Conservation (phyloP, 1,140 invertebrate genomes). For the roundworm (Caenorhabditis elegans) region WBcel235 BX284604.4:9904001-9904500, state of each 20-base stretch:
- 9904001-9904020: too few relatives aligned
- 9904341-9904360: slow-evolving; percentile 30
- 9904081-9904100: too few relatives aligned
- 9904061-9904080: too few relatives aligned
- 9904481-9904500: slow-evolving; percentile 60
- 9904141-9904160: too few relatives aligned
- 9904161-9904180: too few relatives aligned
- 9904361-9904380: slow-evolving; percentile 12
- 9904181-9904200: too few relatives aligned
- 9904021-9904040: too few relatives aligned
- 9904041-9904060: too few relatives aligned
- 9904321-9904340: slow-evolving; percentile 26
- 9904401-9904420: not conserved
- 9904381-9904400: too few relatives aligned
- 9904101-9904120: too few relatives aligned
- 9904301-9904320: slow-evolving; percentile 29
- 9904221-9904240: not conserved
- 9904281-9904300: slow-evolving; percentile 33
- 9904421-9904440: slow-evolving; percentile 36
- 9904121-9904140: too few relatives aligned
- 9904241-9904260: slow-evolving; percentile 15
- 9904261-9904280: slow-evolving; percentile 30
- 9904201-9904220: too few relatives aligned
- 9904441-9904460: slow-evolving; percentile 46
- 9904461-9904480: slow-evolving; percentile 55